phyloP scores from a whole-genome alignment of 2,888 invertebrate species.

The Agriotes lineatus region DNA sequence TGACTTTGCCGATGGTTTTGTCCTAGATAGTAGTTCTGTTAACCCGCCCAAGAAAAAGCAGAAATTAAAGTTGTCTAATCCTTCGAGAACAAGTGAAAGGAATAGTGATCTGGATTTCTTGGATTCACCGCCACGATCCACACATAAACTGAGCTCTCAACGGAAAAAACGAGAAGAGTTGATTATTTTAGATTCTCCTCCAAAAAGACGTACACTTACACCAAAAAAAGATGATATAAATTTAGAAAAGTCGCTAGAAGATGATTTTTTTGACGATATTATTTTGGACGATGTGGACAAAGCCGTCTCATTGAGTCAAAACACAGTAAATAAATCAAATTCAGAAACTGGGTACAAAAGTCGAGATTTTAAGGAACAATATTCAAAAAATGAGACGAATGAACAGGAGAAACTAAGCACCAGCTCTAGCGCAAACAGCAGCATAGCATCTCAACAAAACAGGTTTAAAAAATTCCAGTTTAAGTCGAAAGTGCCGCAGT shows the following conservation, averaged over 20 bases:
- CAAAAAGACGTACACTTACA: neutral
- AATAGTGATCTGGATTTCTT: slow-evolving; percentile 11
- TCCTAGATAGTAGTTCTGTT: neutral
- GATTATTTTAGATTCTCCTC: slow-evolving; percentile 22
- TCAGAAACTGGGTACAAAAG: neutral
- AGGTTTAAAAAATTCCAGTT: slow-evolving; percentile 38
- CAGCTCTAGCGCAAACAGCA: no score
- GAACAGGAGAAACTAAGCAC: no score
- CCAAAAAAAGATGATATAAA: neutral
- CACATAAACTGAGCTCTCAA: neutral
- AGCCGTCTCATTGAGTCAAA: neutral
- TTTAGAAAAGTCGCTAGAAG: slow-evolving; percentile 29
- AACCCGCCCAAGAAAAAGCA: slow-evolving; percentile 15
- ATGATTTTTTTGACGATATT: slow-evolving; percentile 37
- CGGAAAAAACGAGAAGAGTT: neutral
- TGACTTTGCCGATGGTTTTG: neutral
- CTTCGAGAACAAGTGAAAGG: neutral
- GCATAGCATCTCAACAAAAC: no score
- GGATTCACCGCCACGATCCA: slow-evolving; percentile 23
- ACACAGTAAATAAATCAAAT: neutral
- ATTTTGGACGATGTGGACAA: slow-evolving; percentile 27
- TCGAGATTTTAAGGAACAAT: no score
- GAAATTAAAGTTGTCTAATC: neutral
- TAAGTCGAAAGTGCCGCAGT: slow-evolving; percentile 35
- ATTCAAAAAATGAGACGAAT: no score